Conservation (phyloP, 2,113 vertebrate genomes). For the Boulengeromyrus knoepffleri region DNA sequence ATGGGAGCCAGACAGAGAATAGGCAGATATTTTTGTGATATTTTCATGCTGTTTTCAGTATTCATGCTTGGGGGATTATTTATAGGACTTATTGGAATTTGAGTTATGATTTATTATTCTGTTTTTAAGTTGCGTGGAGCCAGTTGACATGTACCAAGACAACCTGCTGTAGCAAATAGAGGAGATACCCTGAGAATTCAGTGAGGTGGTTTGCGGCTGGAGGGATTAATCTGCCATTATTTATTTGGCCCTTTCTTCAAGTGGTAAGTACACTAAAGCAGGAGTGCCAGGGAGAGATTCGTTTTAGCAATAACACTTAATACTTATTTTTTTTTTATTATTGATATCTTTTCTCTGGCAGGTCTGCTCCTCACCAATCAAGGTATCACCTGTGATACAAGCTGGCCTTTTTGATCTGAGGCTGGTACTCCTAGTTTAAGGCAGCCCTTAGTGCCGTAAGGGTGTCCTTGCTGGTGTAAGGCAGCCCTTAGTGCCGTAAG, state of each 20-base stretch:
- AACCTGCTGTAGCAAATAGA: not conserved
- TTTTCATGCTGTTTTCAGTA: not conserved
- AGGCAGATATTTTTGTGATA: not conserved
- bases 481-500: not conserved
- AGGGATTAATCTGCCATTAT: not conserved
- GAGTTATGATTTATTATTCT: constrained; percentile 22
- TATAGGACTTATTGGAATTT: not conserved
- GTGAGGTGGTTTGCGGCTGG: not conserved
- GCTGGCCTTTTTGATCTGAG: not conserved
- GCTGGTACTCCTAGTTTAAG: not conserved
- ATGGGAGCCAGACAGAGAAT: not conserved
- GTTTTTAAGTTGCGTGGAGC: constrained; percentile 15
- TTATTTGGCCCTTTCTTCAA: not conserved
- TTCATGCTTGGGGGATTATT: not conserved
- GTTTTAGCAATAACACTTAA: not conserved
- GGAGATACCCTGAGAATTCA: not conserved
- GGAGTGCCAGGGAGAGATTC: not conserved
- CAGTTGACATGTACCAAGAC: not conserved
- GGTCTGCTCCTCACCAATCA: not conserved
- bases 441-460: not conserved
- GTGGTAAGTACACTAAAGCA: not conserved
- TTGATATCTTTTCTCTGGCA: not conserved
- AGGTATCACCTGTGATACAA: not conserved
- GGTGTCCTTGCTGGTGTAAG: not conserved
- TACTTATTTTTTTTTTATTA: not conserved